Percentiles rank a stretch among this genome's conserved stretches.
Conservation (phyloP, 2,888 invertebrate species). For the Seira ritae region DNA sequence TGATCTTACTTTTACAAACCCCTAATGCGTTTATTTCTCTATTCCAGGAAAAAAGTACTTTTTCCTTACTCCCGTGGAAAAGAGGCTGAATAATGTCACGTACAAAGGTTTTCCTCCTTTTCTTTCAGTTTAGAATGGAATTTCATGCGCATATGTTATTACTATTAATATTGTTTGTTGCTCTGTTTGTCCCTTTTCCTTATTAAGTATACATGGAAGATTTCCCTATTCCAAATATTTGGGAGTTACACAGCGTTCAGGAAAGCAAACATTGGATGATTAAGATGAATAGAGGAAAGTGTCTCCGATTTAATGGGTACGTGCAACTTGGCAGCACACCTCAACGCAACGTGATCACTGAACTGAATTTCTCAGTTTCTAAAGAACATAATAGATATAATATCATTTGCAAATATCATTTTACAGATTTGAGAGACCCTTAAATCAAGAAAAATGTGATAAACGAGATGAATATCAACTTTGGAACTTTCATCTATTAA, state of each 20-base stretch:
- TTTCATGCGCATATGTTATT: too few species aligned
- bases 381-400: too few species aligned
- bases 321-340: too few species aligned
- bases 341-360: too few species aligned
- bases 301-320: constrained; percentile 51
- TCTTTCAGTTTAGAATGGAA: too few species aligned
- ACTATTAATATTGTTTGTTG: too few species aligned
- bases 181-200: too few species aligned
- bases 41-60: constrained; percentile 48
- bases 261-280: constrained; percentile 59
- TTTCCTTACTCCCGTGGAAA: constrained; percentile 41
- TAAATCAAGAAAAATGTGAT: constrained; percentile 57
- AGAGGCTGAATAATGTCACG: constrained; percentile 47
- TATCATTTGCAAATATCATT: too few species aligned
- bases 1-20: too few species aligned
- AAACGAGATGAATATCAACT: constrained; percentile 40
- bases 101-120: too few species aligned
- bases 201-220: constrained; percentile 58
- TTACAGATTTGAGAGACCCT: constrained; percentile 43
- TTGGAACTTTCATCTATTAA: constrained; percentile 61
- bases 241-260: constrained; percentile 47
- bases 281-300: constrained; percentile 58
- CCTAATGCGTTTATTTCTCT: too few species aligned
- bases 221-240: constrained; percentile 60
- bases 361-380: too few species aligned